A percentile compares a stretch with the other conserved stretches of the same genome.
Conservation (phyloP, 2,797 vertebrate genomes). For the Sebastiscus tertius region DNA sequence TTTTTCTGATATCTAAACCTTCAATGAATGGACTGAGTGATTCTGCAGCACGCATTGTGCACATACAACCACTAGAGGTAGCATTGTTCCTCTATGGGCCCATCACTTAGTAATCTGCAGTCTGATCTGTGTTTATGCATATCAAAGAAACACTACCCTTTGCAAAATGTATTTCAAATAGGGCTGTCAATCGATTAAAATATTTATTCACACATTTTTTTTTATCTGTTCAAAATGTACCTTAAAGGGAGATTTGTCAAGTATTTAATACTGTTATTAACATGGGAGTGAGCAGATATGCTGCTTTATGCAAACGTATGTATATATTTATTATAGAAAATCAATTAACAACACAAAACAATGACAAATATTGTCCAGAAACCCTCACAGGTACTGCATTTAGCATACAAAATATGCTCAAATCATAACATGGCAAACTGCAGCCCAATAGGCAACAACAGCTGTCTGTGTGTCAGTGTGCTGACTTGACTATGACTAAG, state of each 20-base stretch:
- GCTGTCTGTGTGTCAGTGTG: too few relatives aligned
- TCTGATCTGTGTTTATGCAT: slow-evolving; percentile 1
- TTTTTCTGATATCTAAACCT: not conserved
- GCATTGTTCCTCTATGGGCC: slow-evolving; percentile 46
- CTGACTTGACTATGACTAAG: fast-evolving
- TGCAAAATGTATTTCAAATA: not conserved
- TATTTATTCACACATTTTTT: not conserved
- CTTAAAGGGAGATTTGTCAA: not conserved
- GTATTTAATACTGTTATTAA: not conserved
- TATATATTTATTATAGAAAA: too few relatives aligned
- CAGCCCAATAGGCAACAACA: too few relatives aligned
- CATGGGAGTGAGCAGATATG: too few relatives aligned
- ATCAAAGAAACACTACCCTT: not conserved
- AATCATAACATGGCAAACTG: too few relatives aligned
- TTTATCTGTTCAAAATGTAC: not conserved
- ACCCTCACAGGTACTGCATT: too few relatives aligned
- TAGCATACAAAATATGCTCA: too few relatives aligned
- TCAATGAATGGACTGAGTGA: not conserved
- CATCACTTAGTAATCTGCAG: not conserved
- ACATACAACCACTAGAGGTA: slow-evolving; percentile 68
- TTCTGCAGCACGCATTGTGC: slow-evolving; percentile 46
- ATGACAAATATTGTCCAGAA: too few relatives aligned
- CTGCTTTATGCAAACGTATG: too few relatives aligned
- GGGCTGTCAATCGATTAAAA: not conserved
- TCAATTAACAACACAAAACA: too few relatives aligned